Evolutionary conservation across 2,113 vertebrate species (phyloP).

Genomic region (Atherinomorus stipes): DNA sequence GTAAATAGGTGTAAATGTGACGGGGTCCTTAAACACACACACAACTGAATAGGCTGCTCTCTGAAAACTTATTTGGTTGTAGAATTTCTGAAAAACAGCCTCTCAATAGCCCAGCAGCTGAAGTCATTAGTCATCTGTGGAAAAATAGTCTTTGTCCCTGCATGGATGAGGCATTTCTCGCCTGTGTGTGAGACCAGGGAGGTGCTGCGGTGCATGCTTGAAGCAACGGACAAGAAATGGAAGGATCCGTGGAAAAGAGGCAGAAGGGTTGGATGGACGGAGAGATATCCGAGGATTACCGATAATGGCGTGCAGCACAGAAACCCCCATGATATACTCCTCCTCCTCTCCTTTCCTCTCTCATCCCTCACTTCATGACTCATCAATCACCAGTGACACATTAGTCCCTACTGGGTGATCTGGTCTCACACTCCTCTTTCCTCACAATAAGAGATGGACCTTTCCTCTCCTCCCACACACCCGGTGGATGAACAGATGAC

Average conservation of each 20-base stretch:
- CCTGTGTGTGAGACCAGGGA: constrained; percentile 45
- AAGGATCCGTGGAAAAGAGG: neutral
- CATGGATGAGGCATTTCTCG: neutral
- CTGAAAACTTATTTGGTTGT: constrained; percentile 31
- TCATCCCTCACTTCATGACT: constrained; percentile 19
- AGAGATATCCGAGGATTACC: constrained; percentile 52
- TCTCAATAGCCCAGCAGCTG: constrained; percentile 27
- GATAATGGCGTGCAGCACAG: constrained; percentile 46
- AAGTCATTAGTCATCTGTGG: constrained; percentile 38
- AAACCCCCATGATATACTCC: constrained; percentile 41
- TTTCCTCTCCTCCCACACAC: constrained; percentile 28
- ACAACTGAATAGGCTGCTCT: constrained; percentile 37
- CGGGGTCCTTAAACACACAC: constrained; percentile 8
- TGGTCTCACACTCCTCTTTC: constrained; percentile 8
- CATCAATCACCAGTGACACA: constrained; percentile 62
- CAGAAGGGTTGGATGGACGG: constrained; percentile 24
- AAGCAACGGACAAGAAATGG: constrained; percentile 20
- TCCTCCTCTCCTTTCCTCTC: neutral
- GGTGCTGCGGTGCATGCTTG: constrained; percentile 36
- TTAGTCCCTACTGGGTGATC: constrained; percentile 41
- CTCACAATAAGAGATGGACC: constrained; percentile 32
- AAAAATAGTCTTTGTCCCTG: constrained; percentile 40
- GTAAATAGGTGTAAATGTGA: constrained; percentile 42
- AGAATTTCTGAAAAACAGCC: constrained; percentile 31
- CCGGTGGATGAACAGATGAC: constrained; percentile 5